phyloP scores from a whole-genome alignment of 2,797 vertebrate genomes.

The Margarornis squamiger region DNA sequence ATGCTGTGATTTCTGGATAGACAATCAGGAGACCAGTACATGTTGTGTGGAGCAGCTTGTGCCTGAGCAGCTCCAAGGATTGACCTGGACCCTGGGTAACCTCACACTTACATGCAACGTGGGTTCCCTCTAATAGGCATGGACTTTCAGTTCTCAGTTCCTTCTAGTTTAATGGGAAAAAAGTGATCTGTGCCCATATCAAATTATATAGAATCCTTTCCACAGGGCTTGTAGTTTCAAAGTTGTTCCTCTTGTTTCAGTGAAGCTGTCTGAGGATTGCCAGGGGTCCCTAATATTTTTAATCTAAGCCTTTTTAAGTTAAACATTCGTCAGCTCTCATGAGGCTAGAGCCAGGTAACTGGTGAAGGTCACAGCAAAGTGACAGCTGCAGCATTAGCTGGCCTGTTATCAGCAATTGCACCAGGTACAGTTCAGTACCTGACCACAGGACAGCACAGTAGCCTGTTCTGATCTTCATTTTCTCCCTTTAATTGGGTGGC shows the following conservation, averaged over 20 bases:
- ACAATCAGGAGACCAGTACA: neutral
- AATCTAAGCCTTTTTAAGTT: constrained; percentile 12
- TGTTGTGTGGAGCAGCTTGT: neutral
- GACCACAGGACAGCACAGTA: neutral
- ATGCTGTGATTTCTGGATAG: neutral
- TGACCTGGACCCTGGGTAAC: neutral
- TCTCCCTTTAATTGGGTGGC: constrained; percentile 45
- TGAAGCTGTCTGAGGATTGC: constrained; percentile 16
- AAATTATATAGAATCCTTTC: constrained; percentile 10
- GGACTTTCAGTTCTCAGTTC: neutral
- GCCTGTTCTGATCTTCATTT: constrained; percentile 42
- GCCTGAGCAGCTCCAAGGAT: neutral
- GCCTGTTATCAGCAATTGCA: neutral
- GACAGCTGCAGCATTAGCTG: neutral
- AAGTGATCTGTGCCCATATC: neutral
- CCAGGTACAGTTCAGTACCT: constrained; percentile 40
- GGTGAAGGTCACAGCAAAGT: neutral
- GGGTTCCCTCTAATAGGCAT: neutral
- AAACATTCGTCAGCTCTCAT: neutral
- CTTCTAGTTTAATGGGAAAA: neutral
- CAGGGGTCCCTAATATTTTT: neutral
- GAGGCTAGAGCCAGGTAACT: neutral
- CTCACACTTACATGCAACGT: neutral
- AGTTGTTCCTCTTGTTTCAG: constrained; percentile 6
- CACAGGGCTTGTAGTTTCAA: neutral